A percentile compares a stretch with the other conserved stretches of the same genome.
Conservation (phyloP, 2,888 invertebrate species). For the Apamea crenata region DNA sequence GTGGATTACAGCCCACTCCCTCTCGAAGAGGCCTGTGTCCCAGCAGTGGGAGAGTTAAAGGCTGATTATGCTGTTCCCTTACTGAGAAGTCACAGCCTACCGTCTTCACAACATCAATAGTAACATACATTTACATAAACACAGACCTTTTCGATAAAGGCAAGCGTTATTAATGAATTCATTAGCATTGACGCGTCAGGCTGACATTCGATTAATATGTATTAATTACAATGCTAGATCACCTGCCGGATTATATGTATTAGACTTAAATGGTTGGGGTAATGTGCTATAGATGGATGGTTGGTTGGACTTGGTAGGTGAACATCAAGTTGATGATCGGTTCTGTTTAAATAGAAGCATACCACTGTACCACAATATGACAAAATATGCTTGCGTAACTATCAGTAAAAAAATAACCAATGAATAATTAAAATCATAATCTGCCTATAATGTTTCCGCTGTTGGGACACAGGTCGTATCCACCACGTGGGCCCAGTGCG, state of each 20-base stretch:
- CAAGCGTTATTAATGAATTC: conserved; percentile 77
- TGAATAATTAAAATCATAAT: too few species aligned
- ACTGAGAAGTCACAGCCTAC: not conserved
- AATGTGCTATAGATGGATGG: conserved; percentile 20
- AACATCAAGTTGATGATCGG: not conserved
- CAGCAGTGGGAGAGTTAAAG: too few species aligned
- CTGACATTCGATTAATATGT: conserved; percentile 64
- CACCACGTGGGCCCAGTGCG: too few species aligned
- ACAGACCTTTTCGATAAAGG: conserved; percentile 57
- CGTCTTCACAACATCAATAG: not conserved
- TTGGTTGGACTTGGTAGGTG: not conserved
- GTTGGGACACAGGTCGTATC: too few species aligned
- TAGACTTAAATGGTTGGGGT: conserved; percentile 50
- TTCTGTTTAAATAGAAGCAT: too few species aligned
- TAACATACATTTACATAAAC: conserved; percentile 23
- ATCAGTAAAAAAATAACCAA: not conserved
- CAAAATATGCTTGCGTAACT: not conserved
- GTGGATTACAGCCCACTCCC: too few species aligned
- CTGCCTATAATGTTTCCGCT: too few species aligned
- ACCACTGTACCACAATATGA: not conserved
- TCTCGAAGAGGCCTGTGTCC: too few species aligned
- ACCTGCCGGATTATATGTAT: conserved; percentile 53
- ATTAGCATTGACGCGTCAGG: conserved; percentile 74
- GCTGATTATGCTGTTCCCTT: not conserved
- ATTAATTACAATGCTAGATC: conserved; percentile 63